These are phyloP conservation scores for Oncorhynchus gorbuscha DNA, from an alignment of 2,113 vertebrate species.

Conservation along the genomic window DNA sequence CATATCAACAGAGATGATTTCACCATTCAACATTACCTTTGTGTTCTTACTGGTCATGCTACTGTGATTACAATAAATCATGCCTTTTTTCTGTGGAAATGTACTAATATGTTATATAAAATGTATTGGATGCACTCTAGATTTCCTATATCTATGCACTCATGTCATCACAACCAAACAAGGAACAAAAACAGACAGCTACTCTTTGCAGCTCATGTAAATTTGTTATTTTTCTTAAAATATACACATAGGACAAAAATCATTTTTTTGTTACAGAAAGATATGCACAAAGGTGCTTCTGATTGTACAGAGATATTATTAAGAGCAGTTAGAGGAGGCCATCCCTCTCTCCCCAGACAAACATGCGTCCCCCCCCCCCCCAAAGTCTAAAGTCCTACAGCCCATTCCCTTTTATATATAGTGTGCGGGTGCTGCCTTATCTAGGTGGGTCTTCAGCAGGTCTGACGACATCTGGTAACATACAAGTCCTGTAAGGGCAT, in stretches of 20 bases:
- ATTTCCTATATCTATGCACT: too few species aligned
- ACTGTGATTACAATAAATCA: too few species aligned
- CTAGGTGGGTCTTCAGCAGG: not conserved
- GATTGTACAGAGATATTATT: conserved; percentile 35
- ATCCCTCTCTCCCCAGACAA: conserved; percentile 11
- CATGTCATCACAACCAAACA: not conserved
- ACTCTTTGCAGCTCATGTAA: conserved; percentile 58
- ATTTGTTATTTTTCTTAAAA: conserved; percentile 73
- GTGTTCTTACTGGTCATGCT: too few species aligned
- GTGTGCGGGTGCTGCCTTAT: not conserved
- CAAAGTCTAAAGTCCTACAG: not conserved
- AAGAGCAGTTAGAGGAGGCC: conserved; percentile 19
- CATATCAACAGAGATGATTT: too few species aligned
- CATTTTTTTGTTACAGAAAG: conserved; percentile 59
- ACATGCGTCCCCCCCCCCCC: not conserved
- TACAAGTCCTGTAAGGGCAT: not conserved
- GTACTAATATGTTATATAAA: too few species aligned
- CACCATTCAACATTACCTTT: too few species aligned
- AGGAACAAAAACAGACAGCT: not conserved
- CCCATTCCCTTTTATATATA: not conserved
- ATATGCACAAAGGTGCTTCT: conserved; percentile 51
- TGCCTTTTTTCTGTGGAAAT: too few species aligned
- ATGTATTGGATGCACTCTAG: too few species aligned
- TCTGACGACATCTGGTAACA: not conserved
- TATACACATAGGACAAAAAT: conserved; percentile 69